phyloP scores from a whole-genome alignment of 1,140 invertebrate species.

The Aphis gossypii region DNA sequence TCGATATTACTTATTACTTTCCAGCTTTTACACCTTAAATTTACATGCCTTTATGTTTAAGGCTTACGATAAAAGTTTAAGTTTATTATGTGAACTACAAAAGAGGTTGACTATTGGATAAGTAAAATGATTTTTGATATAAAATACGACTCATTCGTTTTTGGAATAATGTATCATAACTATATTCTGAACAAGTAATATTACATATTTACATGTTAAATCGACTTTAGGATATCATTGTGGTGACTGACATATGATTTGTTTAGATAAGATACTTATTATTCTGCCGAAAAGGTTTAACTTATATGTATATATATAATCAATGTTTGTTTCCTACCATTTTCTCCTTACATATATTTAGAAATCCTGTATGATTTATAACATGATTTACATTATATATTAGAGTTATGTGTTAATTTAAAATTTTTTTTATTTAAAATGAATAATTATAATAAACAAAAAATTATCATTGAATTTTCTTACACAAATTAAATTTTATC shows the following conservation, averaged over 20 bases:
- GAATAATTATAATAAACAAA: no score
- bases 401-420: no score
- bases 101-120: neutral
- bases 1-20: slow-evolving; percentile 4
- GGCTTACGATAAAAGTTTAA: neutral
- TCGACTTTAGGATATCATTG: neutral
- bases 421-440: no score
- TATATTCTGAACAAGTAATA: neutral
- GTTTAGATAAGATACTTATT: neutral
- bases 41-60: neutral
- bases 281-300: neutral
- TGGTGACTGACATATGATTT: neutral
- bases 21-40: neutral
- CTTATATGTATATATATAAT: neutral
- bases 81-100: neutral
- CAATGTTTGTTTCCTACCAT: neutral
- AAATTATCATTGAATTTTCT: no score
- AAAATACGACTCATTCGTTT: neutral
- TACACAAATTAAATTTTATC: neutral
- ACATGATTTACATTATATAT: neutral
- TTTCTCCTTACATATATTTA: neutral
- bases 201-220: neutral
- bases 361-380: neutral
- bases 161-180: neutral
- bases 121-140: neutral